Evolutionary conservation across 2,797 vertebrate species (phyloP).

Genomic region (Graptemys geographica): DNA sequence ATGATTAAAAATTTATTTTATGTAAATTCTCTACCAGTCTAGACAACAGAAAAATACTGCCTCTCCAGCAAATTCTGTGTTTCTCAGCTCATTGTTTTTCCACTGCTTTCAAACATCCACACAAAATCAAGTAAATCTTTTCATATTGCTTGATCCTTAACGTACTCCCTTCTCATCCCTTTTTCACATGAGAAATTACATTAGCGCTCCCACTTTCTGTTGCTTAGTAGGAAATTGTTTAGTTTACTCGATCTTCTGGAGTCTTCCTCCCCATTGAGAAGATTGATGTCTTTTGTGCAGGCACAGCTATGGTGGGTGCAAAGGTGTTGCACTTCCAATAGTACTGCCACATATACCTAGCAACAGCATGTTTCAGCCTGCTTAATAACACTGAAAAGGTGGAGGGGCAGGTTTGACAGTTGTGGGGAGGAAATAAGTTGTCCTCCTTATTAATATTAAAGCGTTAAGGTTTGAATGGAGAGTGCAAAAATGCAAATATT

Average conservation of each 20-base stretch:
- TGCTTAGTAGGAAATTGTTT: slow-evolving; percentile 16
- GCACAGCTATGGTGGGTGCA: not conserved
- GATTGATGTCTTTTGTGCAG: not conserved
- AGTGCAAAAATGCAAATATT: fast-evolving
- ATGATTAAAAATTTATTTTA: not conserved
- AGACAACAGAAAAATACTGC: not conserved
- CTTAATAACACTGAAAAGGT: not conserved
- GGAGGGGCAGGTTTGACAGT: not conserved
- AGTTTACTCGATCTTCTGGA: not conserved
- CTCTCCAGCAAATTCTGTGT: fast-evolving
- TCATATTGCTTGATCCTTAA: not conserved
- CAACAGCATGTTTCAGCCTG: not conserved
- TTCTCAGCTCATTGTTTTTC: not conserved
- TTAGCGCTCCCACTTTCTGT: slow-evolving; percentile 28
- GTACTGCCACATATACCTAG: not conserved
- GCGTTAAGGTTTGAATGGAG: not conserved
- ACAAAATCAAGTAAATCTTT: not conserved
- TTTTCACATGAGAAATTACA: fast-evolving
- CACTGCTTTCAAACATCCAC: not conserved
- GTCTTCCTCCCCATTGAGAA: not conserved
- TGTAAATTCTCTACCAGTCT: not conserved
- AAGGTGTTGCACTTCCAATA: not conserved
- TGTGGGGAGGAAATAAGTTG: not conserved
- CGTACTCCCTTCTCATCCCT: not conserved
- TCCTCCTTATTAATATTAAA: not conserved